Base-by-base conservation (phyloP, 2,888 invertebrate genomes). In the Apamea epomidion region DNA sequence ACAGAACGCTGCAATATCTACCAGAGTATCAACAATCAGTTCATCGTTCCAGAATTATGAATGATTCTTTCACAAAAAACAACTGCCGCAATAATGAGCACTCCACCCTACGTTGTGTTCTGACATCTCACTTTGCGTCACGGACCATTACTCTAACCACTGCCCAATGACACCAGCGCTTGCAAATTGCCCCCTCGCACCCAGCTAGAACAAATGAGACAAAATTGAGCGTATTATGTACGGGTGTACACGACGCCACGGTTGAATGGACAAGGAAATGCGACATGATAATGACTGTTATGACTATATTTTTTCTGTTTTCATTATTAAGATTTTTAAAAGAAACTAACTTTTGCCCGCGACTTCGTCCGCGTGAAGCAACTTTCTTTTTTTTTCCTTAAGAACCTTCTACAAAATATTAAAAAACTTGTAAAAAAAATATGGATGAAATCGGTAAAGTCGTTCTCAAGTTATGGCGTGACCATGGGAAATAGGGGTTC, bases 181-280 rank as follows among this genome's bases (percentile, higher is more conserved):
- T 81, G 90, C 90, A 90, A 92, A 90, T 91, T 90, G 85, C 81
- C 88, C 86, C 82, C 84, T 88, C 86, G 89, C 91, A 90, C 37
- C 88, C 86, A 89, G 81, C 90, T 90, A 91, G 91, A 91, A 92
- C 92, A 91, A 91, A 91, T 88, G 91, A 90, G 88, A 80, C 78
- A 75, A 85, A 88, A 89, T 91, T 89, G 90, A 86, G 89, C 88
- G 88, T 65, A 85, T 83, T 83, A 85, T 87, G 84, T 81, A 77
- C 77, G 83, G 82, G 87, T 78, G 88, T 82, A 90, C 90, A 87
- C 83, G 84, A 76, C 65, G 62, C 82, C 60, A 81, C 72, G 83
- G 70, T 72, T 81, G 69, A 76, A 54, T 69, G 73, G 62, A 65
- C 67, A 54, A 80, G 14, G n/a, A 18, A 48, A 74, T 45, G 18